Percentiles rank a stretch among this genome's conserved stretches.
Conservation (phyloP, 2,113 vertebrate genomes). For the Scomber japonicus region DNA sequence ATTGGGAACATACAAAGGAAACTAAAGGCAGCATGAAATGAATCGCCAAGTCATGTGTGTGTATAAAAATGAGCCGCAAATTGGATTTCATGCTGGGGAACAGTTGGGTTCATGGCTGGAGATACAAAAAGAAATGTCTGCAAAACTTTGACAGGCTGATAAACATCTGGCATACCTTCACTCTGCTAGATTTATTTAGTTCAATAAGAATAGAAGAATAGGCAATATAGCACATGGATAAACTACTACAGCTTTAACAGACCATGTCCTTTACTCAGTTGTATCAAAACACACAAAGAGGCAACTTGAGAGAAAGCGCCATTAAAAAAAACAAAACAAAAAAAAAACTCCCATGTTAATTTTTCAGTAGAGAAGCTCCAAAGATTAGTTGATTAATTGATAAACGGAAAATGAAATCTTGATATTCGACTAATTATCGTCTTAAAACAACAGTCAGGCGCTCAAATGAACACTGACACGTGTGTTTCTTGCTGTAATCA, state of each 20-base stretch:
- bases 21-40: slow-evolving; percentile 8
- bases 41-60: neutral
- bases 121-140: slow-evolving; percentile 42
- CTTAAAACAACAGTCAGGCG: too few relatives aligned
- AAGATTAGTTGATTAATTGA: too few relatives aligned
- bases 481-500: too few relatives aligned
- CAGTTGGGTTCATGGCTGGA: slow-evolving; percentile 38
- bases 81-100: slow-evolving; percentile 51
- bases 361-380: neutral
- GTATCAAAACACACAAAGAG: neutral
- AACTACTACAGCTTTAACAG: neutral
- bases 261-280: too few relatives aligned
- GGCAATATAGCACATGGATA: too few relatives aligned
- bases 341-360: neutral
- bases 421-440: too few relatives aligned
- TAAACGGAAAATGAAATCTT: too few relatives aligned
- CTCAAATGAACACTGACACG: too few relatives aligned
- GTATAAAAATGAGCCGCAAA: slow-evolving; percentile 45
- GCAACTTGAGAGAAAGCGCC: neutral
- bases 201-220: neutral
- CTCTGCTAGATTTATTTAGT: neutral
- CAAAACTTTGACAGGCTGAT: slow-evolving; percentile 12
- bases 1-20: slow-evolving; percentile 21
- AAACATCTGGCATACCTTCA: slow-evolving; percentile 1
- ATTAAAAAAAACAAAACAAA: neutral